Base-by-base conservation (phyloP, 2,113 vertebrate species). In the Nyctereutes procyonoides region DNA sequence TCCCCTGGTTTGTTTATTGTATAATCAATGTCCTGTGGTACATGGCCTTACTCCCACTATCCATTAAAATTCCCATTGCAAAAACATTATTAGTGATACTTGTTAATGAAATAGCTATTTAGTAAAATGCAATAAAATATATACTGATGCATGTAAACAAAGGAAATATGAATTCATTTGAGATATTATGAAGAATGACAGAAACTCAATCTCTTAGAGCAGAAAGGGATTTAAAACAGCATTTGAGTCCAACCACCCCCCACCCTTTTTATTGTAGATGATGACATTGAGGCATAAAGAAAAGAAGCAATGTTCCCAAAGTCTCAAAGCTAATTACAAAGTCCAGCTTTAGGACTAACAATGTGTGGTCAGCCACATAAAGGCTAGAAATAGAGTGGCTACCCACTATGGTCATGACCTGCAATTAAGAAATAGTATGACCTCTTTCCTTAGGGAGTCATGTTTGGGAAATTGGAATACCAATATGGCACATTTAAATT, bases 51-150 rank as follows among this genome's bases (percentile, higher is more conserved):
- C 65, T 65, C 32, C 6, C 30, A 80, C 3, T 62, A 16, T 67
- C 51, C 93, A 73, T 56, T 84, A 91, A 55, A 30, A 89, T 51
- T 85, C 53, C 35, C 26, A 65, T 35, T 71, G 58, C 73, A 76
- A 95, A 88, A 26, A 19, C 69, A n/a, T 84, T 77, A 63, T 58
- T 63, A 35, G 4, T 74, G 16, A 63, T 79, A 73, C 14, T 77
- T 93, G 32, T 67, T 83, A 93, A 84, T 55, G 19, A 84, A 96
- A 77, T 17, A 63, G 6, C 9, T 95, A 22, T 85, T 95, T 55
- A 81, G 32, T 81, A 88, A 69, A 96, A 71, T 53, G 14, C 13
- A 93, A 38, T 65, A 84, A 94, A 91, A 83, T 58, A 71, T 48
- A 62, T 24, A n/a, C 20, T 93, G 62, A 89, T 62, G 53, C 76